Evolutionary conservation across 2,113 vertebrate species (phyloP), one percentile per base, ranked within the genome.

Genomic region (Verasper variegatus): DNA sequence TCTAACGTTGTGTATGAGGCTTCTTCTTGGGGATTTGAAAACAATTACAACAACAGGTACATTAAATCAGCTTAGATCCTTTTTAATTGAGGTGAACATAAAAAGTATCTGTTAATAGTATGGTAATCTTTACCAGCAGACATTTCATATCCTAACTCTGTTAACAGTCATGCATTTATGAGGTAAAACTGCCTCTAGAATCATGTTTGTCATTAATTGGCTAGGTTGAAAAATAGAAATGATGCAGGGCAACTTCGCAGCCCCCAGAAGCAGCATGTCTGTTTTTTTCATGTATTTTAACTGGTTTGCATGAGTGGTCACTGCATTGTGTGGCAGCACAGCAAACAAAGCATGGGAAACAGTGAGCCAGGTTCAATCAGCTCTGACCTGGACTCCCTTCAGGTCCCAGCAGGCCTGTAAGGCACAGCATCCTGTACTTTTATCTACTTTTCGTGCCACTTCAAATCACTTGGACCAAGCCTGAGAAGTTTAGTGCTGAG

Each of bases 141-240:
- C 40, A 13, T 27, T 65, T 76, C 37, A 57, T 47, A 74, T 65
- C 68, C n/a, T 35, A 4, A 24, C 40, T 69, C 31, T 76, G 71
- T 54, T 6, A 72, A 35, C 62, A 78, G 55, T 82, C 71, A 76
- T 78, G 37, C 71, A 83, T 71, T 70, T 81, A 72, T 77, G 49
- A 61, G 15, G 35, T 20, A 27, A 15, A 54, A 15, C 21, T 65
- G 80, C 66, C 56, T 23, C 69, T 77, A 59, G 78, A 87, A 37
- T 80, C 67, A 4, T 79, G 72, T 84, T 81, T 80, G 76, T 65
- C 74, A 61, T 79, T 88, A 86, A 88, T 82, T 86, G 81, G 76
- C 68, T 69, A 62, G 67, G 55, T 81, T 86, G 75, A 80, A 90
- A 64, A 23, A 61, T 58, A 79, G 55, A 40, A 62, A 63, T 35